phyloP scores from a whole-genome alignment of 2,888 invertebrate species.

The Lasioglossum pauxillum region DNA sequence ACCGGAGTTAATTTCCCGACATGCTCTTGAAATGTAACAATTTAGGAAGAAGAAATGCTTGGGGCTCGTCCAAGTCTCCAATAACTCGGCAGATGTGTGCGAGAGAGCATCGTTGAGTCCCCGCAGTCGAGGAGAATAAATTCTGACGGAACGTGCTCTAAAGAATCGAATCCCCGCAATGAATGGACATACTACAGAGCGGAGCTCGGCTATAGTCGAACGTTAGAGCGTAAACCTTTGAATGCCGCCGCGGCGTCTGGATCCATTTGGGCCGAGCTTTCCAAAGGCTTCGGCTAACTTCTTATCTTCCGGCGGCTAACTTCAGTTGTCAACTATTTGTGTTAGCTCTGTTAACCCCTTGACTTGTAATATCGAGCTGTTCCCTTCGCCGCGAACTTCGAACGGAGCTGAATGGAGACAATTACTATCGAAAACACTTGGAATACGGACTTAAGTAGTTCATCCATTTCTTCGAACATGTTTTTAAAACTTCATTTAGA shows the following conservation, averaged over 20 bases:
- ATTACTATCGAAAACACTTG: neutral
- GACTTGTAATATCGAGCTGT: neutral
- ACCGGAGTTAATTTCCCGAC: neutral
- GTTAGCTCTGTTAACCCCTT: neutral
- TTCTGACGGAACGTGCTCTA: neutral
- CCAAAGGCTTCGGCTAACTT: neutral
- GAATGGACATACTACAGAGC: neutral
- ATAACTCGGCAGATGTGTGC: neutral
- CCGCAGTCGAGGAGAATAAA: neutral
- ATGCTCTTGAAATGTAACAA: neutral
- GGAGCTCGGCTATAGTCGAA: neutral
- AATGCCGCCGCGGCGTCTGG: constrained; percentile 5
- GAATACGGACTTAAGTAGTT: neutral
- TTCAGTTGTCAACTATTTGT: neutral
- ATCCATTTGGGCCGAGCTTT: constrained; percentile 2
- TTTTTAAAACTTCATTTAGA: too few relatives aligned
- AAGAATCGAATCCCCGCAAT: neutral
- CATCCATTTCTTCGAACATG: too few relatives aligned
- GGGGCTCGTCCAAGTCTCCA: neutral
- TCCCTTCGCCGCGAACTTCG: neutral
- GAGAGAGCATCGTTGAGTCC: neutral
- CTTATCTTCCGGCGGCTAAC: neutral
- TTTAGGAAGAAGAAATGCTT: neutral
- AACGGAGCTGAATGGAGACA: neutral
- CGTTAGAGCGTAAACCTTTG: constrained; percentile 5